phyloP scores from a whole-genome alignment of 2,113 vertebrate species.

The Plectropomus leopardus region DNA sequence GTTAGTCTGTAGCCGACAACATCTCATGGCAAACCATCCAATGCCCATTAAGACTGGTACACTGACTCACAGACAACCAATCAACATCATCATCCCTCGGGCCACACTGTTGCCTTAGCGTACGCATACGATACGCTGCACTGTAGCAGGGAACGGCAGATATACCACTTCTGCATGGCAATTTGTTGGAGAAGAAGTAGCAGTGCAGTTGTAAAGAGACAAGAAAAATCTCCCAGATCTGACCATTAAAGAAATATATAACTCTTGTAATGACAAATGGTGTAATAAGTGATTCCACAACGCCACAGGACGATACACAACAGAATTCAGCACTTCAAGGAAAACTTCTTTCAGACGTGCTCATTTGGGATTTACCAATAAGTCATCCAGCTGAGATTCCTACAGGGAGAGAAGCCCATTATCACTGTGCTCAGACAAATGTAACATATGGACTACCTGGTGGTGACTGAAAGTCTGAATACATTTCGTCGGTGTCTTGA shows the following conservation, averaged over 20 bases:
- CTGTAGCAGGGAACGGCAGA: background rate
- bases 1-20: background rate
- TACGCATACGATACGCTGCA: no score
- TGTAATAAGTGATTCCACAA: slow-evolving; percentile 48
- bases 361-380: slow-evolving; percentile 62
- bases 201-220: slow-evolving; percentile 18
- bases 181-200: slow-evolving; percentile 32
- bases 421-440: slow-evolving; percentile 61
- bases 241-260: slow-evolving; percentile 45
- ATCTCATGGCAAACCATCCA: background rate
- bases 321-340: slow-evolving; percentile 47
- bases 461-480: slow-evolving; percentile 50
- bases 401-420: slow-evolving; percentile 64
- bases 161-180: background rate
- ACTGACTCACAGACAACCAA: background rate
- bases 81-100: background rate
- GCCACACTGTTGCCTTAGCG: no score
- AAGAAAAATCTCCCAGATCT: slow-evolving; percentile 20
- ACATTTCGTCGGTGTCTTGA: slow-evolving; percentile 48
- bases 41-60: background rate
- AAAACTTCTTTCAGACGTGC: slow-evolving; percentile 34
- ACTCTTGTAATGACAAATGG: slow-evolving; percentile 53
- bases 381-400: slow-evolving; percentile 68
- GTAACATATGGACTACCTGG: slow-evolving; percentile 66
- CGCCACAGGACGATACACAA: slow-evolving; percentile 33